phyloP scores from a whole-genome alignment of 2,888 invertebrate genomes.

The Thumatha senex region DNA sequence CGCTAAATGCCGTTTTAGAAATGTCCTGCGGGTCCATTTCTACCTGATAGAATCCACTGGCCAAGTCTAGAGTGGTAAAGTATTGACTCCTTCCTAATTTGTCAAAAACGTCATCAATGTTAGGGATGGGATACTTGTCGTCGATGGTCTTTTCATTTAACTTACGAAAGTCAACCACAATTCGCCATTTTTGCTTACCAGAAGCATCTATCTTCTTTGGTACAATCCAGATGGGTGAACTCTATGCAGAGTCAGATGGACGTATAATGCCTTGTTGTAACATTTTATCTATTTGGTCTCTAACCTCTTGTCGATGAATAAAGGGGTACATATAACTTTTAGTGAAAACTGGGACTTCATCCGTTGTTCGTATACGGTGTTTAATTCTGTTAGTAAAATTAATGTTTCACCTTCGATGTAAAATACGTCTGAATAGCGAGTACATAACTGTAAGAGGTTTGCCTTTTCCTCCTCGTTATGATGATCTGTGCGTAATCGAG shows the following conservation, averaged over 20 bases:
- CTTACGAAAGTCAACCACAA: neutral
- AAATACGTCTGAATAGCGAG: conserved; percentile 1
- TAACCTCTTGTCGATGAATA: conserved; percentile 1
- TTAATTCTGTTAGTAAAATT: conserved; percentile 1
- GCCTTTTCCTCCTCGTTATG: neutral
- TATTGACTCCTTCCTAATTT: conserved; percentile 3
- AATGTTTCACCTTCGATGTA: neutral
- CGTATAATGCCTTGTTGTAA: too few relatives aligned
- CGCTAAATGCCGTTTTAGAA: conserved; percentile 23
- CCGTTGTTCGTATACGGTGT: conserved; percentile 7
- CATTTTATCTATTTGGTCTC: neutral
- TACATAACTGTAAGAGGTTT: neutral
- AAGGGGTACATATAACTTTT: conserved; percentile 2
- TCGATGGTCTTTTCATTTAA: conserved; percentile 7
- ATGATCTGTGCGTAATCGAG: conserved; percentile 1
- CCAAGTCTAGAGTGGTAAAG: conserved; percentile 9
- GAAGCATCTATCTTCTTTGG: too few relatives aligned
- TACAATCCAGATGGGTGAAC: too few relatives aligned
- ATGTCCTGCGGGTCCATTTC: conserved; percentile 8
- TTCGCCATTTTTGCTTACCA: conserved; percentile 6
- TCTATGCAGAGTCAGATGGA: too few relatives aligned
- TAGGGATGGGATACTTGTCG: conserved; percentile 9
- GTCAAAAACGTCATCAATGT: conserved; percentile 1
- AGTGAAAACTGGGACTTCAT: neutral
- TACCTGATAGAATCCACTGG: conserved; percentile 11